These are phyloP conservation scores for Ceratina calcarata DNA, from an alignment of 1,140 invertebrate genomes.

Conservation along the genomic window DNA sequence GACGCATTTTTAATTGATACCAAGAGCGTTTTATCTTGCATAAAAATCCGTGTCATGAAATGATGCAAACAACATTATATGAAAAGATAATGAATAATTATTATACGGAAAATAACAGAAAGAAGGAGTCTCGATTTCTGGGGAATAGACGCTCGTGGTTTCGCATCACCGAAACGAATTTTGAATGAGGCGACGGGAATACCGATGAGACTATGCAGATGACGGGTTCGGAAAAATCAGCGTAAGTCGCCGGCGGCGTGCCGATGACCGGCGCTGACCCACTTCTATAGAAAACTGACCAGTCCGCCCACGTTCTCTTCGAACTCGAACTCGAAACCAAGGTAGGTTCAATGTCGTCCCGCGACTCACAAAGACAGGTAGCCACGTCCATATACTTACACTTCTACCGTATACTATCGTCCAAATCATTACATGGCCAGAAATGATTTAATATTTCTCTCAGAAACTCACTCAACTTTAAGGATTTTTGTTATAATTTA, in stretches of 20 bases:
- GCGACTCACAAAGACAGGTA: conserved; percentile 45
- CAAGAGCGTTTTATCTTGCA: too few species aligned
- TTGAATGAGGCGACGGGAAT: conserved; percentile 22
- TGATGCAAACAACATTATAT: not conserved
- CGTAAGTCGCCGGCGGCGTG: conserved; percentile 49
- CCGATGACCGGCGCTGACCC: conserved; percentile 74
- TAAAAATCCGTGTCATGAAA: too few species aligned
- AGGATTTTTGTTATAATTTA: too few species aligned
- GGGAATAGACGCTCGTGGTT: not conserved
- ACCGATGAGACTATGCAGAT: conserved; percentile 13
- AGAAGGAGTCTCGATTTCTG: not conserved
- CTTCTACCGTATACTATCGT: too few species aligned
- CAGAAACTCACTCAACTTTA: too few species aligned
- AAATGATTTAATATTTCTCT: too few species aligned
- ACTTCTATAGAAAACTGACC: conserved; percentile 74
- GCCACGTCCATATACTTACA: not conserved
- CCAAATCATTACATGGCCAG: too few species aligned
- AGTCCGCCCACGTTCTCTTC: conserved; percentile 75
- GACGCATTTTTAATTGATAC: too few species aligned
- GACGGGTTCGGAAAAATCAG: conserved; percentile 57
- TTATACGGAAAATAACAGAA: too few species aligned
- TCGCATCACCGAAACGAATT: not conserved
- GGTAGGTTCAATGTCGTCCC: conserved; percentile 77
- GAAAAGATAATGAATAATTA: too few species aligned
- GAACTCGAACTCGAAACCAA: conserved; percentile 68